Percentiles rank a stretch among this genome's conserved stretches.
Evolutionary conservation across 2,888 invertebrate genomes (phyloP).

Genomic region (Autographa pulchrina): DNA sequence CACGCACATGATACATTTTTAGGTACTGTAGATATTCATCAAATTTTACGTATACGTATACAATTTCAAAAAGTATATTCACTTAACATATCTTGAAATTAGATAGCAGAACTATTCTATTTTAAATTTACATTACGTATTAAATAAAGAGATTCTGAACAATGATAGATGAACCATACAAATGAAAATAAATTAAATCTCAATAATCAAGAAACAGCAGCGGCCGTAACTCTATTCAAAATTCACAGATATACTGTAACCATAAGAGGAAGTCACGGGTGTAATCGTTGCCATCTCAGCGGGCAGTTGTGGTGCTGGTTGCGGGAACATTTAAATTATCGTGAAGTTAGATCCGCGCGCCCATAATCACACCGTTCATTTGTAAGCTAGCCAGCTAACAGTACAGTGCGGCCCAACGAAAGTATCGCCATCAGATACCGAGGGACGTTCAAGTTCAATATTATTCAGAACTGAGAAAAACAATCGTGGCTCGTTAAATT

Average conservation of each 20-base stretch:
- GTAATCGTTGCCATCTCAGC: conserved; percentile 82
- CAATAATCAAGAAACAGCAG: conserved; percentile 54
- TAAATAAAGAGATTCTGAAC: not conserved
- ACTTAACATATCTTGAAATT: not conserved
- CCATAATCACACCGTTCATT: conserved; percentile 88
- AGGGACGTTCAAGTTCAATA: conserved; percentile 85
- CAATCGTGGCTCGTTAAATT: conserved; percentile 88
- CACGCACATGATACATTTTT: not conserved
- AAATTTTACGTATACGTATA: not conserved
- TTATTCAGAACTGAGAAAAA: conserved; percentile 89
- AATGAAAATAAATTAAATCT: conserved; percentile 31
- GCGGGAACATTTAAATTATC: conserved; percentile 89
- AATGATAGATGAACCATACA: conserved; percentile 23
- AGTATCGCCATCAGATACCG: conserved; percentile 87
- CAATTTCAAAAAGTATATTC: not conserved
- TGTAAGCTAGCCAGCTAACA: conserved; percentile 85
- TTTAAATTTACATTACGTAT: too few relatives aligned
- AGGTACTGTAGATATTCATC: not conserved
- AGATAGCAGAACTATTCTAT: too few relatives aligned
- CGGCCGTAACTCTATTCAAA: conserved; percentile 84
- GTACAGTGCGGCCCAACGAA: conserved; percentile 81
- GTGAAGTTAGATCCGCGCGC: conserved; percentile 84
- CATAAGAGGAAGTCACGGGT: conserved; percentile 85
- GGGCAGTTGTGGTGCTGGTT: conserved; percentile 74
- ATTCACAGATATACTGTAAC: conserved; percentile 78